phyloP scores from a whole-genome alignment of 2,797 vertebrate genomes.

The Anabas testudineus region DNA sequence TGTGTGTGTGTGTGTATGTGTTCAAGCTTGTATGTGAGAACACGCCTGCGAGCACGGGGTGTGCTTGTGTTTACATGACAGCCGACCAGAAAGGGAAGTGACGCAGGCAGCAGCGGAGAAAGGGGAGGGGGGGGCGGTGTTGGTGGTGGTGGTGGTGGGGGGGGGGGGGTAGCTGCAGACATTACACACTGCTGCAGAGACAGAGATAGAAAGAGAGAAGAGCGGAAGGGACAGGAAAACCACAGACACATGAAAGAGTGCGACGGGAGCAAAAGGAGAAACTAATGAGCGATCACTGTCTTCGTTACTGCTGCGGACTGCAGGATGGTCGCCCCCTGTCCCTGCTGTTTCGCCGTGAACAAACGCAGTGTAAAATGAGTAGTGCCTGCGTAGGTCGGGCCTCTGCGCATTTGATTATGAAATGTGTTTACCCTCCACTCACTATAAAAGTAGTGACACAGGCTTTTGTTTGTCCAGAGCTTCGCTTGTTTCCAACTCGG shows the following conservation, averaged over 20 bases:
- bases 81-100: slow-evolving; percentile 76
- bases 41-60: slow-evolving; percentile 45
- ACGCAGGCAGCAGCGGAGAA: slow-evolving; percentile 69
- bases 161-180: slow-evolving; percentile 68
- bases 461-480: slow-evolving; percentile 63
- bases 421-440: slow-evolving; percentile 67
- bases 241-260: slow-evolving; percentile 52
- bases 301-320: slow-evolving; percentile 16
- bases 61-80: slow-evolving; percentile 78
- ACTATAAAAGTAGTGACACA: slow-evolving; percentile 62
- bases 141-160: no score
- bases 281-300: slow-evolving; percentile 51
- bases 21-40: slow-evolving; percentile 25
- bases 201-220: slow-evolving; percentile 16
- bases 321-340: slow-evolving; percentile 9
- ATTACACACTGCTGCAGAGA: slow-evolving; percentile 70
- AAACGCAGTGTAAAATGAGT: slow-evolving; percentile 47
- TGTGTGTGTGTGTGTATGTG: slow-evolving; percentile 25
- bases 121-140: no score
- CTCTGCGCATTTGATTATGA: slow-evolving; percentile 62
- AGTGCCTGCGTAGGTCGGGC: slow-evolving; percentile 37
- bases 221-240: slow-evolving; percentile 45
- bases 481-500: slow-evolving; percentile 34
- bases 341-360: slow-evolving; percentile 40
- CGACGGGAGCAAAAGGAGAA: slow-evolving; percentile 39